Base-by-base conservation (phyloP, 2,888 invertebrate species). In the Anorthoa munda region DNA sequence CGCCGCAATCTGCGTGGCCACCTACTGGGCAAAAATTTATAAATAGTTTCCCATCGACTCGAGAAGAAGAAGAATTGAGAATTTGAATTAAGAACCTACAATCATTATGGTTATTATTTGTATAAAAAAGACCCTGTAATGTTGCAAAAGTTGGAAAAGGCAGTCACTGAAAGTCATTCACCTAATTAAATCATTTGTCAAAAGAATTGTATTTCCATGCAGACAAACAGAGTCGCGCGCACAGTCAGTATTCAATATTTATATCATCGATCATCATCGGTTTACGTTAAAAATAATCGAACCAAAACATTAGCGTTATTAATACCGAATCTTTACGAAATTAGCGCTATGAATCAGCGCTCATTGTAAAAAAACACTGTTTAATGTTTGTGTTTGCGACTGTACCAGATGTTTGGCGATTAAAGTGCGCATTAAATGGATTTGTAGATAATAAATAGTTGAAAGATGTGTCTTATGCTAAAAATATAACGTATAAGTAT, bases 231-330 rank as follows among this genome's bases (percentile, higher is more conserved):
- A 55, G 55, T 46, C 74, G 26, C 48, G 39, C 17, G 21, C n/a
- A 9, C 26, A 45, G 4, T n/a, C 12, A n/a, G n/a, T 50, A n/a
- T 23, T n/a, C 17, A 75, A 60, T 75, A 81, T 81, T 77, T 81
- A 77, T 59, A 77, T 50, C 50, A 18, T 31, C 15, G 81, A 75
- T 81, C 77, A 77, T 75, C 60, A 51, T 81, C 58, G 55, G 80
- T 82, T 80, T 66, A 83, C 75, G 75, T 81, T 84, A 83, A 75
- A 85, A 85, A 86, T 82, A 85, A 66, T 68, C 78, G 70, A 77
- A 86, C 74, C 75, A 79, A 83, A 86, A 79, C 81, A 82, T 85
- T 72, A 46, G 39, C 50, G 72, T 46, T 85, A 79, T 72, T 64
- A 79, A 78, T 83, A 87, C 70, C 65, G 53, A 64, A 59, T 50